Evolutionary conservation across 1,140 invertebrate genomes (phyloP).

Genomic region (Diuraphis noxia): DNA sequence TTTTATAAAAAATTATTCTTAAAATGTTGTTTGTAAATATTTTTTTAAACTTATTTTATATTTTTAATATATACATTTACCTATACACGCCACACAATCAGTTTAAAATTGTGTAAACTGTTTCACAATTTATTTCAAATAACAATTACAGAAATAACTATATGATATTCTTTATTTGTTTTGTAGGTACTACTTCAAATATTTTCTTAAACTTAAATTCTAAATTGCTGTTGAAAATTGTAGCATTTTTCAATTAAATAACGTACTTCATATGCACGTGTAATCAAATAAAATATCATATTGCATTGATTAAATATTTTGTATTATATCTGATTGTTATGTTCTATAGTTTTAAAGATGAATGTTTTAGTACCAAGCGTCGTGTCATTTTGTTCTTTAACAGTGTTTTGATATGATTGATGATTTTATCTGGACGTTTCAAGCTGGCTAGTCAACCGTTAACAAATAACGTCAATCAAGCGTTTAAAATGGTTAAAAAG

Average conservation of each 20-base stretch:
- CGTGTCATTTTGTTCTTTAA: neutral
- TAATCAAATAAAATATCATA: neutral
- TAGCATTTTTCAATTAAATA: neutral
- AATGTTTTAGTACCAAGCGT: neutral
- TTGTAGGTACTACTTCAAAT: neutral
- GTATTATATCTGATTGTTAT: neutral
- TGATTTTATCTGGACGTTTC: neutral
- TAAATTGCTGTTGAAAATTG: neutral
- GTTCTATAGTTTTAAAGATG: neutral
- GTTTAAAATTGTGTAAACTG: too few relatives aligned
- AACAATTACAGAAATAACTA: neutral
- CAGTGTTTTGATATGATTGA: neutral
- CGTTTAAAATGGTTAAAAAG: neutral
- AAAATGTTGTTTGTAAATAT: too few relatives aligned
- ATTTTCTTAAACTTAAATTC: neutral
- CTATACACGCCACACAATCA: too few relatives aligned
- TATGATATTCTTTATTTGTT: neutral
- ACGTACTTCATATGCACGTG: neutral
- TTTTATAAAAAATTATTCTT: too few relatives aligned
- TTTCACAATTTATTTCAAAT: too few relatives aligned
- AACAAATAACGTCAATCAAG: slow-evolving; percentile 1
- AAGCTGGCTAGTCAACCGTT: neutral
- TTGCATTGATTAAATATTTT: neutral
- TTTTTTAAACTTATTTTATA: too few relatives aligned
- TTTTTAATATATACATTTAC: too few relatives aligned